Evolutionary conservation across 2,113 vertebrate genomes (phyloP), one percentile per base, ranked within the genome.

Genomic region (Hydrolagus affinis): DNA sequence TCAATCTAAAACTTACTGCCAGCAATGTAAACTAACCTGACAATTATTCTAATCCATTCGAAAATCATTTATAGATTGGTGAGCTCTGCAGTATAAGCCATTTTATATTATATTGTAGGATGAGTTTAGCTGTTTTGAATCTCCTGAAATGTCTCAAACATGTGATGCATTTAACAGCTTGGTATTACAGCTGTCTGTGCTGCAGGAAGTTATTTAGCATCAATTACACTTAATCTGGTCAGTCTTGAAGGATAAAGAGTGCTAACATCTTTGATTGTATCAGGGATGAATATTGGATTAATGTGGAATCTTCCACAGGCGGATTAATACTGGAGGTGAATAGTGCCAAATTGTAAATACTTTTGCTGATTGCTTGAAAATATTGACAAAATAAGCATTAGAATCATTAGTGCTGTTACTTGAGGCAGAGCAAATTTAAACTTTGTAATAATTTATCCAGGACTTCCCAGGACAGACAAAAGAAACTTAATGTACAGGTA

Each of bases 371-470:
- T 73, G 71, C 25, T 73, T 15, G 15, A 30, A 6, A 25, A 32
- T 73, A 73, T 30, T 73, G 71, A 73, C 28, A 73, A 72, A 73
- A 73, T 6, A 30, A 30, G 71, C 14, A 73, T 73, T 73, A 73
- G 30, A 73, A 73, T 23, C 3, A 32, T 30, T 28, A 73, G 25
- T 30, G 8, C 1, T 73, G 71, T 25, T 4, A 73, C 11, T 73
- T 73, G 14, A 11, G 15, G 12, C 28, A 30, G 71, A 73, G n/a
- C 12, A 32, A 32, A 14, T 12, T 12, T 72, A 14, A 30, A 12
- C 30, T 28, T 30, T 7, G 8, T 11, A 30, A 73, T 32, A 4
- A 15, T 73, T 73, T 73, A 73, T 73, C 44, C 6, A 7, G 25
- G 25, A 73, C 28, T 73, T 15, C 25, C 71, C 28, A 15, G 30